Percentiles rank a stretch among this genome's conserved stretches.
Evolutionary conservation across 2,888 invertebrate genomes (phyloP).

Genomic region (Scotopteryx bipunctaria): DNA sequence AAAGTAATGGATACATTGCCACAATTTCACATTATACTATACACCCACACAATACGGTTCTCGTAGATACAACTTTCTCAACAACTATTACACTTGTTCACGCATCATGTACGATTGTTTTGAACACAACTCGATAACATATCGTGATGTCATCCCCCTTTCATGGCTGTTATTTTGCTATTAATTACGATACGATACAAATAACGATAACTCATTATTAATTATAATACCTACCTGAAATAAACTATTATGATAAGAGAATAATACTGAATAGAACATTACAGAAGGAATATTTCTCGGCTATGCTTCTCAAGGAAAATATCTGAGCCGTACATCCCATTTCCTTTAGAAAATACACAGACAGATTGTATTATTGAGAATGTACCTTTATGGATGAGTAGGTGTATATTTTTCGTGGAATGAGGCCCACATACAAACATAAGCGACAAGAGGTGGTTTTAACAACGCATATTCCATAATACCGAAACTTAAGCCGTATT

Average conservation of each 20-base stretch:
- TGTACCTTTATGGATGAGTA: no score
- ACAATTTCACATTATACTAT: neutral
- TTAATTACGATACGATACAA: slow-evolving; percentile 25
- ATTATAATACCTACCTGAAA: neutral
- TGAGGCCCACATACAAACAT: neutral
- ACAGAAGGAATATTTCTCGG: no score
- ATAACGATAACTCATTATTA: slow-evolving; percentile 16
- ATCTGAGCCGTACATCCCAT: no score
- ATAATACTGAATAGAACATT: no score
- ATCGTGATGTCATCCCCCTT: slow-evolving; percentile 43
- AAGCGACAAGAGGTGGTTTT: neutral
- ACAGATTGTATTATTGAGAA: no score
- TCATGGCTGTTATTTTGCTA: slow-evolving; percentile 30
- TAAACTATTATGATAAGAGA: no score
- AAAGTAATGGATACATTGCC: no score
- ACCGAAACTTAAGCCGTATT: slow-evolving; percentile 6
- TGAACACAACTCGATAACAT: slow-evolving; percentile 30
- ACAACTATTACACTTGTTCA: slow-evolving; percentile 3
- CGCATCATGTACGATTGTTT: slow-evolving; percentile 4
- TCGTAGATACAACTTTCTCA: slow-evolving; percentile 11
- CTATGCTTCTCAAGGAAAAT: no score
- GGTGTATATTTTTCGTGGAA: no score
- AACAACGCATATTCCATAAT: neutral
- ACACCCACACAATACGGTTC: slow-evolving; percentile 3
- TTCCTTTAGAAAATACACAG: no score